Conservation (phyloP, 2,888 invertebrate species). For the Microplitis deprimator region DNA sequence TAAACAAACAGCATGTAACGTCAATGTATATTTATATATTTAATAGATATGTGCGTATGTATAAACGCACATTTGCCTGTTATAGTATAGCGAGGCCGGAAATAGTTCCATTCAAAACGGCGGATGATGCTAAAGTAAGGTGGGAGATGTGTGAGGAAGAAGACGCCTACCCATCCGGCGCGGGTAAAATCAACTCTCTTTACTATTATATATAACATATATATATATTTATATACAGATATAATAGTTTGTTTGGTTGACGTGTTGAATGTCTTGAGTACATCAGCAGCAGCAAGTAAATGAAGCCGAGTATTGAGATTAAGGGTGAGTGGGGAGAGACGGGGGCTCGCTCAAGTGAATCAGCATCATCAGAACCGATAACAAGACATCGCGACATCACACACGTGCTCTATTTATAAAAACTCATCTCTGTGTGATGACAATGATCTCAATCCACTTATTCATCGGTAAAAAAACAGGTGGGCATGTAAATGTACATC, state of each 20-base stretch:
- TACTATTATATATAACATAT: conserved; percentile 21
- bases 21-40: background rate
- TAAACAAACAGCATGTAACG: background rate
- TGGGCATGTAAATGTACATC: background rate
- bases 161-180: conserved; percentile 45
- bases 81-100: conserved; percentile 57
- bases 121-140: conserved; percentile 37
- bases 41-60: conserved; percentile 42
- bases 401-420: conserved; percentile 12
- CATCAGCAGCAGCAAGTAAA: background rate
- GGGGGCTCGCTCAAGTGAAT: background rate
- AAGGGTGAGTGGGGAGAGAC: background rate
- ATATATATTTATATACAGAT: conserved; percentile 19
- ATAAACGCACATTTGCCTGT: conserved; percentile 59
- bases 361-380: conserved; percentile 11
- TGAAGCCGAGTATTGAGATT: background rate
- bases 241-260: conserved; percentile 21
- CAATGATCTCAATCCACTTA: conserved; percentile 25
- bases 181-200: conserved; percentile 27
- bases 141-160: conserved; percentile 36
- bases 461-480: conserved; percentile 15
- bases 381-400: background rate
- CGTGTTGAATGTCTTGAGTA: background rate
- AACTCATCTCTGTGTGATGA: conserved; percentile 6
- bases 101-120: conserved; percentile 55